Base-by-base conservation (phyloP, 1,140 invertebrate genomes). In the Drosophila rhopaloa region DNA sequence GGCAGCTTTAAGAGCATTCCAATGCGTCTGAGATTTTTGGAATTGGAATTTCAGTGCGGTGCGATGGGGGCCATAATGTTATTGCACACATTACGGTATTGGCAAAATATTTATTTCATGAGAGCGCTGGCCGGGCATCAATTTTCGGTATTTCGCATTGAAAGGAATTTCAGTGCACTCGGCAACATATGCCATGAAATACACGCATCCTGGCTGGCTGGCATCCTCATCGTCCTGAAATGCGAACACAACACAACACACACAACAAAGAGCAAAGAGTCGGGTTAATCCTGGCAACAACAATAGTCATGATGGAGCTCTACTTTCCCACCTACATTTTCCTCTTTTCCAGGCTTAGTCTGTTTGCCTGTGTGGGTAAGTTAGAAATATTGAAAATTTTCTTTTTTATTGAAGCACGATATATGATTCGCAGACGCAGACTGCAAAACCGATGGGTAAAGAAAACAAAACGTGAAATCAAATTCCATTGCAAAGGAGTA, bases 381-480 rank as follows among this genome's bases (percentile, higher is more conserved):
- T 83, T 83, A 74, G 73, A 88, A 88, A 89, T 88, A 88, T 88
- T 88, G 83, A 89, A 89, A 76, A 65, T 41, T 79, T 79, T 32
- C 29, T 8, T 79, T 88, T 73, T 82, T 88, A 74, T 82, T 88
- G 79, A 65, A 71, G 63, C 50, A 77, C 76, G 76, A 77, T 89
- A 81, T 80, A 83, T 88, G 76, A 74, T 77, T 71, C 32, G 57
- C 63, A 73, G 62, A 59, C 51, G 47, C 74, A 72, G 41, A 35
- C 27, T 29, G 35, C 16, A 40, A 14, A 38, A 19, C 37, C 43
- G 27, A 35, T 37, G 68, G 60, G 57, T 37, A 65, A 53, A 76
- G 54, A 83, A 83, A 83, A 83, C 67, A 82, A 83, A 88, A 78
- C 79, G 50, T 48, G 61, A 63, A 73, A 79, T 71, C 67, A 50